Percentiles rank a stretch among this genome's conserved stretches.
These are phyloP conservation scores for Bombus impatiens DNA, from an alignment of 1,140 invertebrate genomes.

Conservation along the genomic window DNA sequence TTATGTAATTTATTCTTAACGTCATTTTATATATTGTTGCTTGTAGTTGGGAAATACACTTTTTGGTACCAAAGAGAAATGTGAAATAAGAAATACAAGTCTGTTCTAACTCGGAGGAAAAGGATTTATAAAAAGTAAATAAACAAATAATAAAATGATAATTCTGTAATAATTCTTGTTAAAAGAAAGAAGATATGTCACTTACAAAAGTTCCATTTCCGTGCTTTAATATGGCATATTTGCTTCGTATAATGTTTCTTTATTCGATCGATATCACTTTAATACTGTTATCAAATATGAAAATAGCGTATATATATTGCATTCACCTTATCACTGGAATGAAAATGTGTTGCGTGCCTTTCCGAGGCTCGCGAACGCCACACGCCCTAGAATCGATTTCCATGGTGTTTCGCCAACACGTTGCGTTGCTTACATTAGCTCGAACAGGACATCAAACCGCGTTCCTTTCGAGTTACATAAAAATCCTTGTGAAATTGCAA, in stretches of 20 bases:
- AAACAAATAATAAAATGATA: too few species aligned
- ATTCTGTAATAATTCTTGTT: too few species aligned
- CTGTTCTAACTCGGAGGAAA: too few species aligned
- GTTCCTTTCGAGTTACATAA: conserved; percentile 22
- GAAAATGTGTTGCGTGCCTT: conserved; percentile 14
- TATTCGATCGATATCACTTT: neutral
- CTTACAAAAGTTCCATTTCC: neutral
- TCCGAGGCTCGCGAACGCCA: neutral
- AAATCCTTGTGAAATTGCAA: neutral
- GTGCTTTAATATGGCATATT: neutral
- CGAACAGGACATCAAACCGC: neutral
- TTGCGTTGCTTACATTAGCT: neutral
- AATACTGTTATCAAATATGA: too few species aligned
- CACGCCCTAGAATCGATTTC: conserved; percentile 6
- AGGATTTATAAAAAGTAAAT: too few species aligned
- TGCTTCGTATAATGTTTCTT: neutral
- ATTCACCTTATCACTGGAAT: neutral
- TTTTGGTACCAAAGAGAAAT: too few species aligned
- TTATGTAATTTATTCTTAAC: neutral
- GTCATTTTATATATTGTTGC: neutral
- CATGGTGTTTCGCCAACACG: neutral
- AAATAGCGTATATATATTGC: neutral
- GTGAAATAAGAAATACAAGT: too few species aligned
- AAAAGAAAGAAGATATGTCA: too few species aligned
- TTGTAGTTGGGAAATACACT: too few species aligned